Conservation (phyloP, 1,140 invertebrate species). For the Tetragonula clypearis region DNA sequence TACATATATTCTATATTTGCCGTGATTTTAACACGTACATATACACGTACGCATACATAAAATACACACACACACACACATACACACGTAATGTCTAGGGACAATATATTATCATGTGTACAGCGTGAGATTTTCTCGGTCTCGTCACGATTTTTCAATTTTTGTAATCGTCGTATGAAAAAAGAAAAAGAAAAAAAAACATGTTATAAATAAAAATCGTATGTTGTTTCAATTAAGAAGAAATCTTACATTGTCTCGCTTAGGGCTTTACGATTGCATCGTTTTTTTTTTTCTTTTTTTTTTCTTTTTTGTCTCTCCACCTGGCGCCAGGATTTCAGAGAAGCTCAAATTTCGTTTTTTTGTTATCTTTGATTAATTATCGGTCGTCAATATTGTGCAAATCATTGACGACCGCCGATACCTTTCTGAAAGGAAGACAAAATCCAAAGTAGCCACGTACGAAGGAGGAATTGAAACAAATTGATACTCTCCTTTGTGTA, state of each 20-base stretch:
- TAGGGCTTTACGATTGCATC: background rate
- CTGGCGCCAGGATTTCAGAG: background rate
- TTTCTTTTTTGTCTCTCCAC: background rate
- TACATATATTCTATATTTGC: conserved; percentile 25
- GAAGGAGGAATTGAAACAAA: background rate
- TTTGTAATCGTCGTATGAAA: conserved; percentile 42
- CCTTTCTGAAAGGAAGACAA: background rate
- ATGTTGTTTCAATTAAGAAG: conserved; percentile 37
- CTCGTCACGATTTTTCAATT: conserved; percentile 45
- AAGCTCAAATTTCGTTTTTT: background rate
- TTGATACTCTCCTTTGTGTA: background rate
- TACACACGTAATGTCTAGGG: conserved; percentile 30
- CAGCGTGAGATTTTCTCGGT: conserved; percentile 33
- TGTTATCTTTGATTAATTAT: background rate
- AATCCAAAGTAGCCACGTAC: background rate
- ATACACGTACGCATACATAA: background rate
- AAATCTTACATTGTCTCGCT: background rate
- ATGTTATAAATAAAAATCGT: conserved; percentile 54
- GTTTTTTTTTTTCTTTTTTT: background rate
- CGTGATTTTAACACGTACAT: conserved; percentile 10
- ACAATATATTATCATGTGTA: conserved; percentile 44
- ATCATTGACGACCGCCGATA: background rate
- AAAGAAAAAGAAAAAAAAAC: background rate
- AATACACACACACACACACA: background rate
- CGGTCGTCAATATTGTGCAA: background rate